phyloP scores from a whole-genome alignment of 2,797 vertebrate genomes.

The Coendou prehensilis region DNA sequence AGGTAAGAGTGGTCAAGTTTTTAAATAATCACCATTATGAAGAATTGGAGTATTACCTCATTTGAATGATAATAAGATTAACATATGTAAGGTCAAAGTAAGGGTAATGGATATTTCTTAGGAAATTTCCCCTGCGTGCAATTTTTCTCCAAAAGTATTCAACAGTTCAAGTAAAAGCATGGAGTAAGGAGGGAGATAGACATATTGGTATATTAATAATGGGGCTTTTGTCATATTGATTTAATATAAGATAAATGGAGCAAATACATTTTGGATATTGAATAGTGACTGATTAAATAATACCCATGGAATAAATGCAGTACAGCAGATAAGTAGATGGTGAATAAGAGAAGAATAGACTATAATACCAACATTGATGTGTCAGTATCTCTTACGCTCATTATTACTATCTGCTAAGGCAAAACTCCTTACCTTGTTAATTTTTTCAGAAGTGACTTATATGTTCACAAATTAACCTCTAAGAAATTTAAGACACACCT shows the following conservation, averaged over 20 bases:
- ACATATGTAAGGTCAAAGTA: neutral
- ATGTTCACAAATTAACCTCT: neutral
- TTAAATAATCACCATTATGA: neutral
- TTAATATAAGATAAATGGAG: neutral
- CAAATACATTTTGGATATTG: neutral
- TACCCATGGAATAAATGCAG: neutral
- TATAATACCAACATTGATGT: neutral
- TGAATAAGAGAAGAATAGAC: neutral
- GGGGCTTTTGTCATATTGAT: neutral
- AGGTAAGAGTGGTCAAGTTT: neutral
- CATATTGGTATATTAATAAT: neutral
- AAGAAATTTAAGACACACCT: neutral
- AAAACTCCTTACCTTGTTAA: neutral
- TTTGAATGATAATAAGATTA: constrained; percentile 7
- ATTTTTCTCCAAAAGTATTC: neutral
- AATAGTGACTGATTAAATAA: constrained; percentile 7
- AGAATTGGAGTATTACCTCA: neutral
- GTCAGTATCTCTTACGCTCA: neutral
- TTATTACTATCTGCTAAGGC: neutral
- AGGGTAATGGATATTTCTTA: neutral
- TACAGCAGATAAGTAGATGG: neutral
- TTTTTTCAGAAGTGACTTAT: neutral
- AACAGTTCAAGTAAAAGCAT: neutral
- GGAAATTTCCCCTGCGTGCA: neutral
- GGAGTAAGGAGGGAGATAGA: neutral